These are phyloP conservation scores for Netelia virgata DNA, from an alignment of 2,888 invertebrate genomes.

Conservation along the genomic window DNA sequence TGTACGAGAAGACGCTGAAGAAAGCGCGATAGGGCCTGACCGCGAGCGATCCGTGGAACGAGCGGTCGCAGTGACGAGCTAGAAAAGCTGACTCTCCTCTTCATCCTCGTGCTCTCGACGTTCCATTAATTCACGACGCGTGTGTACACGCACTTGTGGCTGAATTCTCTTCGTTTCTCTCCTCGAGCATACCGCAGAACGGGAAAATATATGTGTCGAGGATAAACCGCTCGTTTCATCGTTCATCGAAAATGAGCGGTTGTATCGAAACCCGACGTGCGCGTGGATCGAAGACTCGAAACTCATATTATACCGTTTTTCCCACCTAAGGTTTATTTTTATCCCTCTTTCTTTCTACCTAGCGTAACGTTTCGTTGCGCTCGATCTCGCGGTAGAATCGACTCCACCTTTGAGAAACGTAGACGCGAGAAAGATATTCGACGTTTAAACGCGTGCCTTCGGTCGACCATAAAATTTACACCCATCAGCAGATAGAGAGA, in stretches of 20 bases:
- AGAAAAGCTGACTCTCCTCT: not conserved
- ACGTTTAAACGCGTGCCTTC: constrained; percentile 14
- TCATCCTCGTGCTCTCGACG: constrained; percentile 14
- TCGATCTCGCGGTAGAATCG: constrained; percentile 12
- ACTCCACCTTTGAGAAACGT: not conserved
- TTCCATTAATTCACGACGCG: not conserved
- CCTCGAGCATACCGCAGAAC: constrained; percentile 22
- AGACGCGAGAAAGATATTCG: not conserved
- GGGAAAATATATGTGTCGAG: constrained; percentile 32
- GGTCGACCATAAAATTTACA: constrained; percentile 35
- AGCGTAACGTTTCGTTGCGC: constrained; percentile 1
- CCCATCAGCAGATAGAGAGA: constrained; percentile 10
- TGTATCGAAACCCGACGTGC: constrained; percentile 48
- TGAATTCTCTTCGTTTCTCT: not conserved
- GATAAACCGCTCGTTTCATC: constrained; percentile 55
- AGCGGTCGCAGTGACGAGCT: constrained; percentile 34
- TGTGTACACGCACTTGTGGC: constrained; percentile 2
- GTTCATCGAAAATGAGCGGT: constrained; percentile 66
- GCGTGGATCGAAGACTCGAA: constrained; percentile 27
- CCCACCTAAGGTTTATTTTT: constrained; percentile 15
- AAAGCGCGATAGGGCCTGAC: constrained; percentile 29
- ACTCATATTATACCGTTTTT: constrained; percentile 36
- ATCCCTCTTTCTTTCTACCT: not conserved
- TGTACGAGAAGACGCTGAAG: not conserved
- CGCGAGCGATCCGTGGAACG: constrained; percentile 40